A percentile compares a stretch with the other conserved stretches of the same genome.
Conservation (phyloP, 2,888 invertebrate genomes). For the Oligia strigilis region DNA sequence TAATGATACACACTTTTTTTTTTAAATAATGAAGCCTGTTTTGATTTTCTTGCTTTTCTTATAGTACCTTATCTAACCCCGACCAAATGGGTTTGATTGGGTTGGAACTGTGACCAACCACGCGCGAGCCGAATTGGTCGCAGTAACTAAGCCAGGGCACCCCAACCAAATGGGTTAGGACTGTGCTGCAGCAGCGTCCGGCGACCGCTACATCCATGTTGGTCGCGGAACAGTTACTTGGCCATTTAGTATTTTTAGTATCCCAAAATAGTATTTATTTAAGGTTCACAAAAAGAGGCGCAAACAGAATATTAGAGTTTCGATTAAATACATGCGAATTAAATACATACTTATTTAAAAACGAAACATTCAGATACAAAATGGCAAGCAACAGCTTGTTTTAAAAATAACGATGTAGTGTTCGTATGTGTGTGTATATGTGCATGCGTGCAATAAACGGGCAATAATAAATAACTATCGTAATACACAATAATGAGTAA, state of each 20-base stretch:
- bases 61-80: too few relatives aligned
- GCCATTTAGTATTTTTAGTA: neutral
- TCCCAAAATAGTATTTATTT: neutral
- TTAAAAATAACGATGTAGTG: neutral
- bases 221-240: too few relatives aligned
- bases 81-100: too few relatives aligned
- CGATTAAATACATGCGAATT: neutral
- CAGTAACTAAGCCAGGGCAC: too few relatives aligned
- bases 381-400: neutral
- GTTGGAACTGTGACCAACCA: too few relatives aligned
- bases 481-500: constrained; percentile 40
- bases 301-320: too few relatives aligned
- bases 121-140: too few relatives aligned
- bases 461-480: constrained; percentile 3
- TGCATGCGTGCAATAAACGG: constrained; percentile 8
- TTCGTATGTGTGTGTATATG: neutral
- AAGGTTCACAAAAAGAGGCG: too few relatives aligned
- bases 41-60: too few relatives aligned
- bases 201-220: neutral
- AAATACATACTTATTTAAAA: neutral
- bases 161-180: too few relatives aligned
- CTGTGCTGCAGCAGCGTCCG: neutral
- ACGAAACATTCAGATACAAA: neutral
- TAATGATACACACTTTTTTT: too few relatives aligned
- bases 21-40: too few relatives aligned